Percentiles rank a stretch among this genome's conserved stretches.
These are phyloP conservation scores for Dendropsophus ebraccatus DNA, from an alignment of 2,113 vertebrate genomes.

Conservation along the genomic window DNA sequence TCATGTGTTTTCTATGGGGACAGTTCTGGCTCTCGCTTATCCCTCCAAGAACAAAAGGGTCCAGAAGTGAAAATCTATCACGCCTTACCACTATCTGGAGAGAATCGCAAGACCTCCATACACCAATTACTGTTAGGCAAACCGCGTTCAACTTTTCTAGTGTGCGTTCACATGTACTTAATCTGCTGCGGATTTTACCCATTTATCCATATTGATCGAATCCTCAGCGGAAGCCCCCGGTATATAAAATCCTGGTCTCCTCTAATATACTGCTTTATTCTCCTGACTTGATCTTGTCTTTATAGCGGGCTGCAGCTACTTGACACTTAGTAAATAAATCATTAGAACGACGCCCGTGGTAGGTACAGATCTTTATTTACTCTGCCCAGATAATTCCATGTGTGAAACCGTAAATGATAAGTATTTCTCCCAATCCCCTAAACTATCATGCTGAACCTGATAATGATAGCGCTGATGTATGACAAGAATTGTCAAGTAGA, in stretches of 20 bases:
- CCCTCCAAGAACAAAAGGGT: too few relatives aligned
- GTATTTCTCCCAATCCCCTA: slow-evolving; percentile 17
- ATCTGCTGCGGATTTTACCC: too few relatives aligned
- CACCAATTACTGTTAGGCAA: too few relatives aligned
- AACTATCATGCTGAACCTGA: background rate
- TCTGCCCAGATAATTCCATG: slow-evolving; percentile 22
- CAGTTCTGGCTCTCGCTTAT: too few relatives aligned
- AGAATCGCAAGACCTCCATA: too few relatives aligned
- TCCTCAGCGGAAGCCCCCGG: background rate
- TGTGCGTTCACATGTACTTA: too few relatives aligned
- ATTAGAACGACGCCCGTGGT: background rate
- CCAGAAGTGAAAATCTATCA: too few relatives aligned
- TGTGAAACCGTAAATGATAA: slow-evolving; percentile 25
- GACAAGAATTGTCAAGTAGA: slow-evolving; percentile 19
- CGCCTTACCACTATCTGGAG: too few relatives aligned
- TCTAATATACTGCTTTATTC: background rate
- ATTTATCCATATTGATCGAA: too few relatives aligned
- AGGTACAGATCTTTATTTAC: slow-evolving; percentile 29
- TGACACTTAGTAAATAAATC: slow-evolving; percentile 18
- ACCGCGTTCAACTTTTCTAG: too few relatives aligned
- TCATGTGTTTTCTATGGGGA: too few relatives aligned
- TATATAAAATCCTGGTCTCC: background rate
- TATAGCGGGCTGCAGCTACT: background rate
- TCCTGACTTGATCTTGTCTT: background rate
- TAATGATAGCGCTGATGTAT: slow-evolving; percentile 24